Percentiles rank a stretch among this genome's conserved stretches.
Conservation (phyloP, 1,140 invertebrate species). For the Lerema accius region DNA sequence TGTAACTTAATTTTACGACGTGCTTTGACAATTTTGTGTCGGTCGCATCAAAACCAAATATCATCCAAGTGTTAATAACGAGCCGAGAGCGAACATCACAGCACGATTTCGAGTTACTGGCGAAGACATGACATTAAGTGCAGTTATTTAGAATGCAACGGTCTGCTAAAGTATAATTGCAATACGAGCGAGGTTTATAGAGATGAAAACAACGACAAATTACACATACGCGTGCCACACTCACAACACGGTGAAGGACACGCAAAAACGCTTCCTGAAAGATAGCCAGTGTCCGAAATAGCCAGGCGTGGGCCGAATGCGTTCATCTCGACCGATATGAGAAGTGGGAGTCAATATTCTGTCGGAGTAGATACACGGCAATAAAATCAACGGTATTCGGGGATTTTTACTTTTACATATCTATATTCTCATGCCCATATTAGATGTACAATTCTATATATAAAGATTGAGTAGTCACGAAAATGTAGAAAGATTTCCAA, state of each 20-base stretch:
- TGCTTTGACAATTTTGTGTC: not conserved
- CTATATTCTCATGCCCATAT: too few relatives aligned
- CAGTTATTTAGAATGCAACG: constrained; percentile 10
- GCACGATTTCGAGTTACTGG: too few relatives aligned
- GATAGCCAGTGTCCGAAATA: constrained; percentile 14
- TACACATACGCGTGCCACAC: not conserved
- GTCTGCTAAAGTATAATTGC: not conserved
- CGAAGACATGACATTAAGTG: not conserved
- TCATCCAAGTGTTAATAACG: too few relatives aligned
- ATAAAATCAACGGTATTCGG: not conserved
- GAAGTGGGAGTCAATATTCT: not conserved
- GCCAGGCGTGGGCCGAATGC: constrained; percentile 14
- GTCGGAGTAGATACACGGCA: not conserved
- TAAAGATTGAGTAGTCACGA: too few relatives aligned
- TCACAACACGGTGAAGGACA: constrained; percentile 2
- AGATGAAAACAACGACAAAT: constrained; percentile 3
- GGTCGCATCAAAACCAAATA: not conserved
- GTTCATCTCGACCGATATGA: constrained; percentile 8
- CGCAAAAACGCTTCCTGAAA: constrained; percentile 29
- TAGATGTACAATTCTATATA: too few relatives aligned
- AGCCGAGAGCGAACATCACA: too few relatives aligned
- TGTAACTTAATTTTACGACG: too few relatives aligned
- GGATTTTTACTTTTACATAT: too few relatives aligned
- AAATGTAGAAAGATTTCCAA: too few relatives aligned
- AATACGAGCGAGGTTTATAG: constrained; percentile 22